These are phyloP conservation scores for Pseudomyrmex dendroicus DNA, from an alignment of 1,140 invertebrate species.

Conservation along the genomic window DNA sequence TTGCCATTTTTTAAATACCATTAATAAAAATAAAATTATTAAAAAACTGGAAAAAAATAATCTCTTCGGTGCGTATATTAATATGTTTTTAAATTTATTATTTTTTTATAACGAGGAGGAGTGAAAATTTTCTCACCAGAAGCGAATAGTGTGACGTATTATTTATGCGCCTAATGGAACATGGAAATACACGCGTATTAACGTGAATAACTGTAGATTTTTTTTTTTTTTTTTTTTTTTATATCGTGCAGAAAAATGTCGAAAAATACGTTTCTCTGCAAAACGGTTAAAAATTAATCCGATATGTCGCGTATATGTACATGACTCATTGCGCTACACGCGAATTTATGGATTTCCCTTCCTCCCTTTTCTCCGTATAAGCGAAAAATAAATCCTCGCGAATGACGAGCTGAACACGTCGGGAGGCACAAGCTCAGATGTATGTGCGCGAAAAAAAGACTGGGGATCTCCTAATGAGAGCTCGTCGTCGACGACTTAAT, in stretches of 20 bases:
- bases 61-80: neutral
- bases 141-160: slow-evolving; percentile 25
- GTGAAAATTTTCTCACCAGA: slow-evolving; percentile 10
- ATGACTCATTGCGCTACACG: slow-evolving; percentile 40
- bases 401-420: slow-evolving; percentile 20
- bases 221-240: too few relatives aligned
- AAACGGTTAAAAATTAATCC: slow-evolving; percentile 48
- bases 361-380: neutral
- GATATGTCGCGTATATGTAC: slow-evolving; percentile 38
- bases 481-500: slow-evolving; percentile 58
- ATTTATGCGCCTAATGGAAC: slow-evolving; percentile 46
- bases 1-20: neutral
- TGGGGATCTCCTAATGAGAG: slow-evolving; percentile 14
- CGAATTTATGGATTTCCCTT: slow-evolving; percentile 19
- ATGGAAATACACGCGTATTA: slow-evolving; percentile 43
- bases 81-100: slow-evolving; percentile 20
- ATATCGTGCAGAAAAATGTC: slow-evolving; percentile 40
- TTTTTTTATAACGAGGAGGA: slow-evolving; percentile 17
- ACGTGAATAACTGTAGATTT: slow-evolving; percentile 28
- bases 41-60: neutral
- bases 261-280: slow-evolving; percentile 40
- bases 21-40: neutral
- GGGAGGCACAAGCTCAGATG: neutral
- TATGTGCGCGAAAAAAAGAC: slow-evolving; percentile 4
- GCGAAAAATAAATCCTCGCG: slow-evolving; percentile 24